Base-by-base conservation (phyloP, 2,888 invertebrate species). In the Spicauda simplicius region DNA sequence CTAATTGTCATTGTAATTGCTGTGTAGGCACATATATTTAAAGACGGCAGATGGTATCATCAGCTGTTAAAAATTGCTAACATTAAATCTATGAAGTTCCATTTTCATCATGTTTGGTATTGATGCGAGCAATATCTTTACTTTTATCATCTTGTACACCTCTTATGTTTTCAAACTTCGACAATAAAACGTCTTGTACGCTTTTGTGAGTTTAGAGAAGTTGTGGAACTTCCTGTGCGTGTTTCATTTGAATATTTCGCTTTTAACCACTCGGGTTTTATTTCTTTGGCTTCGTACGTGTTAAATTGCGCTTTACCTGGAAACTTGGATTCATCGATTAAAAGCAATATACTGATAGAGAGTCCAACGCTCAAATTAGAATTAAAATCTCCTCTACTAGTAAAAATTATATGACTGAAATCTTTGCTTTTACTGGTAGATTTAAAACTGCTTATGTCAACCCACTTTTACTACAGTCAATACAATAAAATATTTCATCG, bases 351-450 rank as follows among this genome's bases (percentile, higher is more conserved):
- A 82, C 74, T 76, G 72, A 81, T 80, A 83, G 77, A 79, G 76
- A 85, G 81, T 83, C 80, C 75, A 80, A 84, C 80, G 91, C 91
- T 91, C 92, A 91, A 91, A 82, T 86, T 89, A 90, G 84, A 79
- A 69, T 79, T 80, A 81, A 79, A 80, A 74, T 78, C 80, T 80
- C 76, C 75, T 80, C 79, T 83, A 78, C 78, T 80, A 80, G 83
- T 83, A 80, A 82, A 82, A 80, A 63, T 53, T 58, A 48, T 57
- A 33, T 19, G 68, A 68, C 68, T 68, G 68, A 62, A 48, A 64
- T 68, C 50, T 57, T 62, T 67, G 57, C 67, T 67, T 61, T 57
- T 30, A 62, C 52, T 52, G 20, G 16, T 67, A 45, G 41, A 25
- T 18, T 20, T 61, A 61, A 60, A 61, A 41, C 55, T 61, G 50